phyloP scores from a whole-genome alignment of 2,113 vertebrate genomes.

The Siniperca chuatsi region DNA sequence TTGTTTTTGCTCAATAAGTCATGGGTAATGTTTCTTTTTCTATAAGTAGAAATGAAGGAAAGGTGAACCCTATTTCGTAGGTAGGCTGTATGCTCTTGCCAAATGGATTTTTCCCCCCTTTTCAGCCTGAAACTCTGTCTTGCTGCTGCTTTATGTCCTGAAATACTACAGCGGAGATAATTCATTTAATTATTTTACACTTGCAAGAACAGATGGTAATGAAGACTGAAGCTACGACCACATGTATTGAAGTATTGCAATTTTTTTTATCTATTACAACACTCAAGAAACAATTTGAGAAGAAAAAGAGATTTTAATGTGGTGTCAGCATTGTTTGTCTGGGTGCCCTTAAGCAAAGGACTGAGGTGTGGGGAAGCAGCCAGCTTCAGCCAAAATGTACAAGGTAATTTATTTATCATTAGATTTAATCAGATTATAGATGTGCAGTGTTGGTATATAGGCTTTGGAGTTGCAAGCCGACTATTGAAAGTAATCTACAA shows the following conservation, averaged over 20 bases:
- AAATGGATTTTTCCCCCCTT: not conserved
- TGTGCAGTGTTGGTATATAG: not conserved
- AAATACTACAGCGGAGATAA: conserved; percentile 1
- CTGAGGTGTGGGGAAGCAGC: not conserved
- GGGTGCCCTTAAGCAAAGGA: not conserved
- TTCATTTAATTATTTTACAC: conserved; percentile 20
- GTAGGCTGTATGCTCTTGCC: conserved; percentile 17
- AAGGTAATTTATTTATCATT: no score
- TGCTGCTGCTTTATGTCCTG: conserved; percentile 26
- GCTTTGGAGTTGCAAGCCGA: not conserved
- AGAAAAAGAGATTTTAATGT: not conserved
- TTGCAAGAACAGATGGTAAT: not conserved
- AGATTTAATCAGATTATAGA: no score
- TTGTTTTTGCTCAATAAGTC: conserved; percentile 81
- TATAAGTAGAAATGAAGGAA: conserved; percentile 56
- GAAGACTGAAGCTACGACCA: not conserved
- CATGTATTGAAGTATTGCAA: not conserved
- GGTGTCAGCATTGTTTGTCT: not conserved
- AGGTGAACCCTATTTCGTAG: conserved; percentile 42
- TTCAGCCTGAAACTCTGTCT: not conserved
- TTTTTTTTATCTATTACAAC: not conserved
- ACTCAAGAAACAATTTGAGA: not conserved
- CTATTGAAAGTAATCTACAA: not conserved
- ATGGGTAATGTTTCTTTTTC: conserved; percentile 68
- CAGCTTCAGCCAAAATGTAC: no score